phyloP scores from a whole-genome alignment of 2,797 vertebrate species.

The Alosa sapidissima region DNA sequence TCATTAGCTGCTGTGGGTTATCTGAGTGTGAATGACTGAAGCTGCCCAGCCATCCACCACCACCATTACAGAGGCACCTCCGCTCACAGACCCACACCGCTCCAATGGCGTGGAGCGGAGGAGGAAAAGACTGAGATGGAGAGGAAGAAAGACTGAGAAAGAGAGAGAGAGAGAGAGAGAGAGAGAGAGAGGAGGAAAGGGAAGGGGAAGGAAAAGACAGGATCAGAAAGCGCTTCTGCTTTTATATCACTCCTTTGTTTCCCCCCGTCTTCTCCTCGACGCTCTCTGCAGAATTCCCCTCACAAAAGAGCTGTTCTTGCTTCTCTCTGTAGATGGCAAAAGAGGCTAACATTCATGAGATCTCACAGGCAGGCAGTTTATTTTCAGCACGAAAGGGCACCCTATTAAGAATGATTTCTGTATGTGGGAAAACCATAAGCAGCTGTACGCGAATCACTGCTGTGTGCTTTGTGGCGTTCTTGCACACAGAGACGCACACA shows the following conservation, averaged over 20 bases:
- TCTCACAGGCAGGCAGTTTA: neutral
- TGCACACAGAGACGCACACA: neutral
- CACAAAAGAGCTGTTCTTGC: slow-evolving; percentile 7
- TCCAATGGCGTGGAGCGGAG: neutral
- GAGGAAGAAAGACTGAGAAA: neutral
- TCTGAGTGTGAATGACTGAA: slow-evolving; percentile 52
- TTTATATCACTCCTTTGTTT: neutral
- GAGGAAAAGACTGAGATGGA: neutral
- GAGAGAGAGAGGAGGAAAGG: slow-evolving; percentile 13
- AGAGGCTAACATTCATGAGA: slow-evolving; percentile 5
- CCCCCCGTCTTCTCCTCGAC: neutral
- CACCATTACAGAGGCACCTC: neutral
- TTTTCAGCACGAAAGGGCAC: slow-evolving; percentile 2
- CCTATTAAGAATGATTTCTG: neutral
- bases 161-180: neutral
- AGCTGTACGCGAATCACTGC: neutral
- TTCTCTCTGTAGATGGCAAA: slow-evolving; percentile 22
- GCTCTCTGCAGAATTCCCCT: neutral
- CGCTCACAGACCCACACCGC: neutral
- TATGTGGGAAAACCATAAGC: neutral
- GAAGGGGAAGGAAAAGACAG: slow-evolving; percentile 46
- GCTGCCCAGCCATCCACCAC: slow-evolving; percentile 38
- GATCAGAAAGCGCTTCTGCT: neutral
- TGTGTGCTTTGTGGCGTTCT: neutral
- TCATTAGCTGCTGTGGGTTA: slow-evolving; percentile 64